phyloP scores from a whole-genome alignment of 2,888 invertebrate genomes.

The Latrodectus elegans region DNA sequence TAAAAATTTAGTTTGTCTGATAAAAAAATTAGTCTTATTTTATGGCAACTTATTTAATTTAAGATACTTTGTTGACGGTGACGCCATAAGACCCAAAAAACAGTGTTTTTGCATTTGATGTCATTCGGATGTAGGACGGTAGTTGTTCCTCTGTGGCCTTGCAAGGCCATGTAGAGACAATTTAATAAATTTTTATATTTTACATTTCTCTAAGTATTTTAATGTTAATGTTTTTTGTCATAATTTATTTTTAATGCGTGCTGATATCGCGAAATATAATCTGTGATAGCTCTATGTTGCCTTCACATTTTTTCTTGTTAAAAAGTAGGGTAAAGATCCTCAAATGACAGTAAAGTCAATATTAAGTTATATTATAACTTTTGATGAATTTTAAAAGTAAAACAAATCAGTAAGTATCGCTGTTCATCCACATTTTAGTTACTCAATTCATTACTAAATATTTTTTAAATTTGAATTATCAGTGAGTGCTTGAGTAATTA shows the following conservation, averaged over 20 bases:
- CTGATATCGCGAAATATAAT: slow-evolving; percentile 18
- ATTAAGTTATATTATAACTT: no score
- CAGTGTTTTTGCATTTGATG: slow-evolving; percentile 30
- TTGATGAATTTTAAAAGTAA: no score
- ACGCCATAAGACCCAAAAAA: slow-evolving; percentile 55
- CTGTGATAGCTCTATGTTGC: slow-evolving; percentile 38
- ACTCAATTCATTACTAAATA: no score
- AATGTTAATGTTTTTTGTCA: slow-evolving; percentile 20
- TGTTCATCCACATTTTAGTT: no score
- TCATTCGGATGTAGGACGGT: slow-evolving; percentile 60
- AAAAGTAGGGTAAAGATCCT: slow-evolving; percentile 37
- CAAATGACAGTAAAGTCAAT: slow-evolving; percentile 15
- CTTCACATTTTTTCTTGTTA: slow-evolving; percentile 22
- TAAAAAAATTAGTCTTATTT: neutral
- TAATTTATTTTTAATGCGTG: slow-evolving; percentile 30
- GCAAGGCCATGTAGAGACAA: slow-evolving; percentile 48
- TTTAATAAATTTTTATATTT: slow-evolving; percentile 49
- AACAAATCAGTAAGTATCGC: no score
- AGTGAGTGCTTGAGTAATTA: no score
- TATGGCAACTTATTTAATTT: neutral
- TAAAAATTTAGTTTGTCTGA: no score
- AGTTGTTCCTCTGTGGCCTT: slow-evolving; percentile 52
- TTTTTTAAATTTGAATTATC: no score
- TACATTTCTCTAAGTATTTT: slow-evolving; percentile 34
- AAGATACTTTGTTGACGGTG: slow-evolving; percentile 25